These are phyloP conservation scores for Cotesia glomerata DNA, from an alignment of 1,140 invertebrate genomes.

Conservation along the genomic window DNA sequence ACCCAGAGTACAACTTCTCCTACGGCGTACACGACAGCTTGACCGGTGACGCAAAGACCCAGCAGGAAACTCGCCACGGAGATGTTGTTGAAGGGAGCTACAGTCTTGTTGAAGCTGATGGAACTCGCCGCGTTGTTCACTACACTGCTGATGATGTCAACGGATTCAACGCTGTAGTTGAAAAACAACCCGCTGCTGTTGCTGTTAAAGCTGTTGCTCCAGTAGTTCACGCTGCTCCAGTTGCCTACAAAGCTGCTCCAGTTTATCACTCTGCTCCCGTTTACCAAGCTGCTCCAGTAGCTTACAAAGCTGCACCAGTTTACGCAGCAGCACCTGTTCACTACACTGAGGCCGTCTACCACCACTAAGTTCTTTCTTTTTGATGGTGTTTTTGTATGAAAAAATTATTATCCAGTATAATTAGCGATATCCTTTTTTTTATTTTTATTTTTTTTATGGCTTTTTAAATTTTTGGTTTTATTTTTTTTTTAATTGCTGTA, in stretches of 20 bases:
- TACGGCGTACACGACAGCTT: slow-evolving; percentile 23
- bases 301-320: slow-evolving; percentile 1
- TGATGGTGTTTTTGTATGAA: neutral
- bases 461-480: too few species aligned
- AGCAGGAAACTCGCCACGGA: slow-evolving; percentile 32
- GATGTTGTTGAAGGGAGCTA: slow-evolving; percentile 33
- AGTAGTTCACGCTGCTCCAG: neutral
- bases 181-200: slow-evolving; percentile 16
- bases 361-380: neutral
- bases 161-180: slow-evolving; percentile 29
- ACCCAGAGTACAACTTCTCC: slow-evolving; percentile 29
- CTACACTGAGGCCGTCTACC: neutral
- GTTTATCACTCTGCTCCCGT: neutral
- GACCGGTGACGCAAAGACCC: slow-evolving; percentile 34
- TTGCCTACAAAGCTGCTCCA: slow-evolving; percentile 17
- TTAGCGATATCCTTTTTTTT: neutral
- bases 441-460: neutral
- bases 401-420: neutral
- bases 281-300: slow-evolving; percentile 16
- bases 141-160: slow-evolving; percentile 21
- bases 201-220: neutral
- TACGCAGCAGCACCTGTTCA: slow-evolving; percentile 5
- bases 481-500: neutral
- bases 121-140: slow-evolving; percentile 21
- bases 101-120: slow-evolving; percentile 26